Evolutionary conservation across 1,140 invertebrate species (phyloP).

Genomic region (Drosophila bocqueti): DNA sequence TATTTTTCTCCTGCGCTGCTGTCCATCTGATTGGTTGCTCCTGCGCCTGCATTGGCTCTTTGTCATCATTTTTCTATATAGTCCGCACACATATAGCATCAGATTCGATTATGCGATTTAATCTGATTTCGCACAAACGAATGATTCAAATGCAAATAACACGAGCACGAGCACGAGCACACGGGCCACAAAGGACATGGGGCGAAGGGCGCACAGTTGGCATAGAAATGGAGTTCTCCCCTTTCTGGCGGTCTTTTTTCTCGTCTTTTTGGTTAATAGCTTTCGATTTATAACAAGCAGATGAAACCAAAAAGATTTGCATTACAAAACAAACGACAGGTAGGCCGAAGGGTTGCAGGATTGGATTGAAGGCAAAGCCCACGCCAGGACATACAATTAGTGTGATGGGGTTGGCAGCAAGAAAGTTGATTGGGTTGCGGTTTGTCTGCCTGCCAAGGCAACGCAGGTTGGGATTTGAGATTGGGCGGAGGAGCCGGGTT

Average conservation of each 20-base stretch:
- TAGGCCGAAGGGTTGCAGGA: constrained; percentile 43
- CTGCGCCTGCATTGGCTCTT: constrained; percentile 70
- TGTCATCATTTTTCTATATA: constrained; percentile 67
- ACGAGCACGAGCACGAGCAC: constrained; percentile 37
- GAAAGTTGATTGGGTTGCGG: constrained; percentile 62
- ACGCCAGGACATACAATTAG: constrained; percentile 56
- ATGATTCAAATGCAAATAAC: constrained; percentile 82
- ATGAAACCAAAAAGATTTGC: constrained; percentile 82
- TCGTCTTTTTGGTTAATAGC: constrained; percentile 68
- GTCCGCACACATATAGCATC: constrained; percentile 53
- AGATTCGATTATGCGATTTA: constrained; percentile 84
- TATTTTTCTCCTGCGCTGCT: constrained; percentile 25
- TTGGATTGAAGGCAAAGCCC: constrained; percentile 31
- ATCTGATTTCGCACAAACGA: constrained; percentile 84
- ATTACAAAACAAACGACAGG: constrained; percentile 79
- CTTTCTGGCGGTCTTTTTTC: background rate
- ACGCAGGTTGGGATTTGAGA: constrained; percentile 1
- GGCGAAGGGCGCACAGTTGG: constrained; percentile 41
- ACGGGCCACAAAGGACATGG: constrained; percentile 21
- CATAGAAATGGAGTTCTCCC: constrained; percentile 63
- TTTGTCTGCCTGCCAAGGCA: constrained; percentile 55
- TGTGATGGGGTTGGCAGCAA: constrained; percentile 54
- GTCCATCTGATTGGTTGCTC: constrained; percentile 57
- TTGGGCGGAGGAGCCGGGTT: constrained; percentile 18
- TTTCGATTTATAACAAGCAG: constrained; percentile 82